Base-by-base conservation (phyloP, 2,797 vertebrate genomes). In the Mus caroli region DNA sequence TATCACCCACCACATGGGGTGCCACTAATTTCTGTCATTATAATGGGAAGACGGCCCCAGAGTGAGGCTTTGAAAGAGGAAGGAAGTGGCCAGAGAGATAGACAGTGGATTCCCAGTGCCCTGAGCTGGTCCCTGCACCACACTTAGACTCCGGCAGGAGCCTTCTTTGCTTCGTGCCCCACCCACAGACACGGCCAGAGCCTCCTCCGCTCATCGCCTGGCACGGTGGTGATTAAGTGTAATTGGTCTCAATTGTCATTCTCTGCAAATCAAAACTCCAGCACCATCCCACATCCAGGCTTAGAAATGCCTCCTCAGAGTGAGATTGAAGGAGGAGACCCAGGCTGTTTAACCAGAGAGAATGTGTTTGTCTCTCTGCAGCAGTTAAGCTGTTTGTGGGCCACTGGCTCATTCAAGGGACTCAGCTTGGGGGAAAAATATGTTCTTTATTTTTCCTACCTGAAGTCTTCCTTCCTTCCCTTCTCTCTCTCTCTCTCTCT, bases 121-220 rank as follows among this genome's bases (percentile, higher is more conserved):
- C 26, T 12, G 0, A 22, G 34, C 46, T 0, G 6, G 71, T 78
- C 5, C 20, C 58, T 26, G 58, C 22, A 14, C 22, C 54, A n/a
- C 40, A 52, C 40, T 26, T 34, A 40, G 54, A n/a, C 56, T 17
- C 85, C 15, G 31, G 40, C 31, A 56, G 22, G 67, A 43, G 43
- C 54, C 54, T 20, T 10, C 0, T 86, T 64, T 86, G 83, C 83
- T 69, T 34, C 24, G 20, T 15, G 60, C 31, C 62, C 83, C 13
- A n/a, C 20, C 20, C 43, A 69, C 62, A 86, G 50, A 46, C 58
- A 0, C 0, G 54, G 0, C 4, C 46, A 1, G 37, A 0, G 1
- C 26, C 19, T 1, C 17, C 80, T 22, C 20, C 3, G 1, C 69
- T 26, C 15, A 34, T 11, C 0, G 0, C 28, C 50, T 37, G 22